Evolutionary conservation across 1,140 invertebrate genomes (phyloP), one percentile per base, ranked within the genome.

Genomic region (Agrilus planipennis): DNA sequence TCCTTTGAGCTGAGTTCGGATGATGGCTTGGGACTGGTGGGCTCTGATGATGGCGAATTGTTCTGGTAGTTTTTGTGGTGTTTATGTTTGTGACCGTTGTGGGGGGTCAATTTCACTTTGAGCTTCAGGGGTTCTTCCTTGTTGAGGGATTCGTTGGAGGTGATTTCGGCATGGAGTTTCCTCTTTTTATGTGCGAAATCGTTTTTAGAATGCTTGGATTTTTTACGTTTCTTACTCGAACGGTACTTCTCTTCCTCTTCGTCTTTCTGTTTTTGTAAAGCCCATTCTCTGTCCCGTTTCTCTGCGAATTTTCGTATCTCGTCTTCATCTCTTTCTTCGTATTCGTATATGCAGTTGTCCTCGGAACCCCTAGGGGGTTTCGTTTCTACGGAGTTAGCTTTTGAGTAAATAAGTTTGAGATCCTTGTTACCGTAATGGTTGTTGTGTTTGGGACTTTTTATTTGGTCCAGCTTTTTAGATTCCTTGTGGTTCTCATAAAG

Each of bases 281-380:
- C 58, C 60, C 60, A 62, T 37, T 62, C 60, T 25, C 55, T 35
- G 29, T 62, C 58, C 12, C 60, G 25, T 38, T 50, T 61, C 34
- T 61, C 58, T 0, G 60, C 60, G 37, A 62, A 62, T 17, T 49
- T 38, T 37, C 61, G 55, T 2, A 60, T 60, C 31, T 62, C 58
- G 19, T 61, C 58, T 37, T 61, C 52, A 35, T 62, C 60, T 1
- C 52, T 52, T 47, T 61, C 55, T 17, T 58, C 52, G 25, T 61
- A 58, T 25, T 61, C 57, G 29, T 50, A 61, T 14, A 60, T 50
- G 41, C 55, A 57, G 15, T 55, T n/a, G n/a, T n/a, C n/a, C n/a
- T n/a, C n/a, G n/a, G n/a, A n/a, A n/a, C n/a, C n/a, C n/a, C n/a
- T n/a, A n/a, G n/a, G n/a, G n/a, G n/a, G n/a, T n/a, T n/a, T 46